Percentiles rank a stretch among this genome's conserved stretches.
Conservation (phyloP, 2,888 invertebrate species). For the Synergus laeviventris region DNA sequence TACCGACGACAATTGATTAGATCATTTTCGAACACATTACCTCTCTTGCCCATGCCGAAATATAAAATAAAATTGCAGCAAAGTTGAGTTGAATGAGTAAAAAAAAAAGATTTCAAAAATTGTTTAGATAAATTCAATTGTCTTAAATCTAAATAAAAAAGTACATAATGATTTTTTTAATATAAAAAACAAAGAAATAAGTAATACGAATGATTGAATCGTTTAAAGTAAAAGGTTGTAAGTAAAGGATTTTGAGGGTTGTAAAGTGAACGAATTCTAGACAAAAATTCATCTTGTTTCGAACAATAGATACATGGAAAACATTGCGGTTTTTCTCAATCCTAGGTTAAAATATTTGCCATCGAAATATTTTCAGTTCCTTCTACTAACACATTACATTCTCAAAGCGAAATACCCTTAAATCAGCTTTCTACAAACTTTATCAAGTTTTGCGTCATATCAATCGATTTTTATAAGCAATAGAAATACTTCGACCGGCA, state of each 20-base stretch:
- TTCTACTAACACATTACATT: constrained; percentile 1
- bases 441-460: background rate
- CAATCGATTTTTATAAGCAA: constrained; percentile 3
- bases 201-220: background rate
- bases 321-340: background rate
- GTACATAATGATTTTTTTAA: background rate
- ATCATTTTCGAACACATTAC: background rate
- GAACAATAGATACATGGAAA: constrained; percentile 1
- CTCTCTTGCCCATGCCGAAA: background rate
- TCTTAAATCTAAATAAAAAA: background rate
- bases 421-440: background rate
- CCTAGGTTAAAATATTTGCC: background rate
- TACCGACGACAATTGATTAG: background rate
- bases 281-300: background rate
- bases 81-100: background rate
- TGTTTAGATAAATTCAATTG: background rate
- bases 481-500: constrained; percentile 9
- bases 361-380: background rate
- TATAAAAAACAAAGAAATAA: background rate
- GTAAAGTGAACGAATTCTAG: background rate
- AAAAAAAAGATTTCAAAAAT: background rate
- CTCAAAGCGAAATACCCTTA: constrained; percentile 6
- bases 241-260: background rate
- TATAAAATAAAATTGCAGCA: background rate
- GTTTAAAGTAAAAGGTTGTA: background rate